Evolutionary conservation across 2,113 vertebrate genomes (phyloP), one percentile per base, ranked within the genome.

Genomic region (Proterorhinus semilunaris): DNA sequence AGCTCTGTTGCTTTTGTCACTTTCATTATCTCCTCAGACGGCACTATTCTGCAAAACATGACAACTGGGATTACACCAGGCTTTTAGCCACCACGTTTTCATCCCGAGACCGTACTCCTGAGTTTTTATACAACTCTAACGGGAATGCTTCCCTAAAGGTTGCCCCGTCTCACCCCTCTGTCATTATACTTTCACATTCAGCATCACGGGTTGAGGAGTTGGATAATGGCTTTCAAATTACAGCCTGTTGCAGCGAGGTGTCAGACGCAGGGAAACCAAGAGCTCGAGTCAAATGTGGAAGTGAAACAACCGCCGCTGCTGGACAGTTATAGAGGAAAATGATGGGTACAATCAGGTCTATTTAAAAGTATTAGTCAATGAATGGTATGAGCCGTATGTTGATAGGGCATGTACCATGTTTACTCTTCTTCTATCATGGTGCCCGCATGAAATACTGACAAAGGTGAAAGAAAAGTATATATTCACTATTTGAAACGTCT

Each of bases 161-260:
- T 54, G 11, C 58, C 63, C 62, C 46, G 54, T 74, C 63, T 52
- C 52, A 51, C 36, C 27, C 55, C 72, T 70, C 43, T 43, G 8
- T 84, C 68, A 71, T 78, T 71, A 75, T 13, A 65, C 62, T 73
- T 66, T 80, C 74, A 69, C 15, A 46, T 54, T 83, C 54, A 57
- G 68, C 73, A n/a, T 13, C 54, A 16, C 0, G 10, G 44, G 54
- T 66, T 74, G 42, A 73, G 68, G 62, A 63, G 75, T 47, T 52
- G 12, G 67, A 69, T 80, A 74, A 83, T 85, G 79, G 69, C 62
- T 76, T 76, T 27, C n/a, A 77, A 79, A 83, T 85, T 43, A 76
- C 5, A 79, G 13, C 67, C 68, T 21, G 58, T 49, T 63, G 21
- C 51, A 5, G 12, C 47, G 44, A 8, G 52, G 57, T 62, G 67